Evolutionary conservation across 2,888 invertebrate species (phyloP).

Genomic region (Pimpla rufipes): DNA sequence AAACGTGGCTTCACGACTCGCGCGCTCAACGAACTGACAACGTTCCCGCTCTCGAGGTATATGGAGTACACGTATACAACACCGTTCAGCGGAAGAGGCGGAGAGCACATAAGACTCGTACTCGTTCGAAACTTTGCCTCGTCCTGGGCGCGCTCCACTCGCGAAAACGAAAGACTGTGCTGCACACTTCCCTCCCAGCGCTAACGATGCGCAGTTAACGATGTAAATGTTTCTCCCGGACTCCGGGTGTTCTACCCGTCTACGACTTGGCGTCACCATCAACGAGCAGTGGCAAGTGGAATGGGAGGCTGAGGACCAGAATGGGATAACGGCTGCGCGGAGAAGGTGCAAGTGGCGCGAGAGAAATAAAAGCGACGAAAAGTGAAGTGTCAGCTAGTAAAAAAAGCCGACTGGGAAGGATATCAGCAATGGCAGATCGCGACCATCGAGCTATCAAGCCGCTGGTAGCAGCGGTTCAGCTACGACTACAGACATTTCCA

Average conservation of each 20-base stretch:
- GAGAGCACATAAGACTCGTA: constrained; percentile 26
- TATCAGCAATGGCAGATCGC: constrained; percentile 10
- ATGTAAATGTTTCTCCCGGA: constrained; percentile 68
- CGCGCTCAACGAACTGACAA: constrained; percentile 37
- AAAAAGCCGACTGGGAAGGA: background rate
- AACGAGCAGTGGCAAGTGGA: constrained; percentile 37
- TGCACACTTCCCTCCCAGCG: constrained; percentile 60
- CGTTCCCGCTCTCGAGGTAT: constrained; percentile 9
- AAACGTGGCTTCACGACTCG: constrained; percentile 42
- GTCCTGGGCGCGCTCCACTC: constrained; percentile 48
- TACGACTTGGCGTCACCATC: constrained; percentile 58
- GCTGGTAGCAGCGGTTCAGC: background rate
- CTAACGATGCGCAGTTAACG: constrained; percentile 67
- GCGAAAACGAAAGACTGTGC: constrained; percentile 56
- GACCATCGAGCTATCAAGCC: background rate
- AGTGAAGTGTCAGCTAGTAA: constrained; percentile 22
- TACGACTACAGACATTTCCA: background rate
- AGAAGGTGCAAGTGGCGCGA: constrained; percentile 9
- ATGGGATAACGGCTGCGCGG: constrained; percentile 12
- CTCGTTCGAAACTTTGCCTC: constrained; percentile 58
- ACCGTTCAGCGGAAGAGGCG: constrained; percentile 21
- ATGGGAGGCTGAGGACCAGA: constrained; percentile 21
- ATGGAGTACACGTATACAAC: constrained; percentile 12
- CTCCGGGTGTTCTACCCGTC: constrained; percentile 49
- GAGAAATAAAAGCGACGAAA: constrained; percentile 43